Evolutionary conservation across 1,140 invertebrate species (phyloP).

Genomic region (Thaumatotibia leucotreta): DNA sequence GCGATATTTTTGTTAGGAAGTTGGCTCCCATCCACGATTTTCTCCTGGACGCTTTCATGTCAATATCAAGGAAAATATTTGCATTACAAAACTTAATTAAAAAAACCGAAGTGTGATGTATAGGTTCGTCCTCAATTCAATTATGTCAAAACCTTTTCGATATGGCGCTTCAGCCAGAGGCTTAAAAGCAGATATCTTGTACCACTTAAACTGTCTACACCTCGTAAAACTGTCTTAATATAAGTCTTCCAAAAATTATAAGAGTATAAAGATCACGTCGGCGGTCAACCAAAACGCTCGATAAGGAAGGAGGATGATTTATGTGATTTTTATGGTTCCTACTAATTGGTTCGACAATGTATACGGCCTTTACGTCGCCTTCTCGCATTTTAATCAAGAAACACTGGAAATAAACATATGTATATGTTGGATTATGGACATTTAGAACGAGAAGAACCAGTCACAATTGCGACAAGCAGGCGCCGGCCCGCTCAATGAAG

Average conservation of each 20-base stretch:
- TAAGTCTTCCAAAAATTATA: slow-evolving; percentile 43
- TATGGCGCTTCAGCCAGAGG: neutral
- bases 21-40: slow-evolving; percentile 63
- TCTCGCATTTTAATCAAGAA: slow-evolving; percentile 61
- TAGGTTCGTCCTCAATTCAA: neutral
- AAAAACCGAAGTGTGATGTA: neutral
- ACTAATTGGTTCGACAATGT: slow-evolving; percentile 63
- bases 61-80: slow-evolving; percentile 28
- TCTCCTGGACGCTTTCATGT: slow-evolving; percentile 48
- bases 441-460: slow-evolving; percentile 65
- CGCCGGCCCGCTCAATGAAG: slow-evolving; percentile 60
- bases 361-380: slow-evolving; percentile 46
- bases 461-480: slow-evolving; percentile 63
- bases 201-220: slow-evolving; percentile 49
- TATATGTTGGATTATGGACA: slow-evolving; percentile 56
- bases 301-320: slow-evolving; percentile 56
- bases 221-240: slow-evolving; percentile 56
- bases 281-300: slow-evolving; percentile 36
- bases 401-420: slow-evolving; percentile 54
- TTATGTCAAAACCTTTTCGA: neutral
- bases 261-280: slow-evolving; percentile 38
- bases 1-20: slow-evolving; percentile 66
- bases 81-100: neutral
- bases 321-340: slow-evolving; percentile 54
- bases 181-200: slow-evolving; percentile 24